Evolutionary conservation across 2,888 invertebrate genomes (phyloP).

Genomic region (Palloptera scutellata): DNA sequence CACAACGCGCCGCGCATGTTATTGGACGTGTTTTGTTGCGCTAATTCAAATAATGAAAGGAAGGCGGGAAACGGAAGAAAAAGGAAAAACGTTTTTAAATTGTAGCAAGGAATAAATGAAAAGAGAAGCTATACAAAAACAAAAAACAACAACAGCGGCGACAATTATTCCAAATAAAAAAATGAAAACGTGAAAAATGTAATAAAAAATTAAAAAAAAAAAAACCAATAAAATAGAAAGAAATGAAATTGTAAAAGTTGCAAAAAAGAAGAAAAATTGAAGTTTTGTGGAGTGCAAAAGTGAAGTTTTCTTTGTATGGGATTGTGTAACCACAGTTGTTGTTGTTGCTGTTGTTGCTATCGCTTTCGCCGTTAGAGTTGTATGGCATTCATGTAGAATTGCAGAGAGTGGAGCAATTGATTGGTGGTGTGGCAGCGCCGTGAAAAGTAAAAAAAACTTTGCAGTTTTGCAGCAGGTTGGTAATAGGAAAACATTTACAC

Average conservation of each 20-base stretch:
- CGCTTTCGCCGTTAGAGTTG: constrained; percentile 3
- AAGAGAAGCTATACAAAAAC: constrained; percentile 19
- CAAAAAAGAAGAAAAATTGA: constrained; percentile 9
- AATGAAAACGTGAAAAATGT: constrained; percentile 1
- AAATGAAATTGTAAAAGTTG: constrained; percentile 5
- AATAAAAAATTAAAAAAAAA: constrained; percentile 14
- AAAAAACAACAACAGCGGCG: neutral
- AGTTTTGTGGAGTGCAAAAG: constrained; percentile 5
- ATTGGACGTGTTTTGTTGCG: constrained; percentile 25
- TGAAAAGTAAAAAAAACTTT: constrained; percentile 5
- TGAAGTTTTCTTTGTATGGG: constrained; percentile 8
- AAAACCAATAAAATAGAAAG: constrained; percentile 12
- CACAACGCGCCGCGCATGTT: constrained; percentile 37
- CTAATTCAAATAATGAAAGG: too few species aligned
- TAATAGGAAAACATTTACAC: too few species aligned
- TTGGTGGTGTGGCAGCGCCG: constrained; percentile 8
- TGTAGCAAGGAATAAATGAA: neutral
- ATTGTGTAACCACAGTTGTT: neutral
- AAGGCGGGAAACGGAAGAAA: neutral
- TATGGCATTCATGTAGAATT: constrained; percentile 16
- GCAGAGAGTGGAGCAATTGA: constrained; percentile 7
- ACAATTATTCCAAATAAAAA: constrained; percentile 9
- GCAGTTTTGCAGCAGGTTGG: constrained; percentile 1
- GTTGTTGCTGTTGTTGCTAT: constrained; percentile 3
- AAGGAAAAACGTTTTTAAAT: neutral